These are phyloP conservation scores for Nematostella vectensis DNA, from an alignment of 92 coral and sea anemone genomes.

Conservation along the genomic window DNA sequence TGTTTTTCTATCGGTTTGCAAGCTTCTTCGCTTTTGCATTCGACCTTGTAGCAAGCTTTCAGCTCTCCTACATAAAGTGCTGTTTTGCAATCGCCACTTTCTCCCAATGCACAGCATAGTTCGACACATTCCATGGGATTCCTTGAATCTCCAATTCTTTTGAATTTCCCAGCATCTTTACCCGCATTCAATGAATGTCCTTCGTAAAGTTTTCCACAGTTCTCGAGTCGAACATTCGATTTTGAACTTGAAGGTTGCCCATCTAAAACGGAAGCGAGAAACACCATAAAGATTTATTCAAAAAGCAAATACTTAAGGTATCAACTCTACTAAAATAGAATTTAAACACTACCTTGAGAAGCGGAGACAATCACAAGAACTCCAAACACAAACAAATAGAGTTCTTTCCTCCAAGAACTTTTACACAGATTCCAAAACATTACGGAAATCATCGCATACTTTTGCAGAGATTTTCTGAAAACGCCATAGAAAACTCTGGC, in stretches of 20 bases:
- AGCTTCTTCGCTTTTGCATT: slow-evolving; percentile 55
- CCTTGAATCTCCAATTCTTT: slow-evolving; percentile 31
- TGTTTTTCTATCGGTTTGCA: slow-evolving; percentile 46
- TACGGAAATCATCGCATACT: slow-evolving; percentile 7
- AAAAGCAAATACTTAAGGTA: not conserved
- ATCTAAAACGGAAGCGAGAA: slow-evolving; percentile 13
- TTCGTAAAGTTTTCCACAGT: slow-evolving; percentile 34
- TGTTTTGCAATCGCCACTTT: slow-evolving; percentile 9
- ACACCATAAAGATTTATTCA: not conserved
- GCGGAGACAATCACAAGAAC: slow-evolving; percentile 3
- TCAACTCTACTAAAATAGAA: slow-evolving; percentile 6
- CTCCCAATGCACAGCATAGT: slow-evolving; percentile 67
- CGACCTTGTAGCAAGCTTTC: slow-evolving; percentile 65
- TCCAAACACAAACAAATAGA: slow-evolving; percentile 10
- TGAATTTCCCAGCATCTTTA: slow-evolving; percentile 69
- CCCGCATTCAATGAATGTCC: slow-evolving; percentile 67
- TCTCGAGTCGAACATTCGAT: not conserved
- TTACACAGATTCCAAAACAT: slow-evolving; percentile 44
- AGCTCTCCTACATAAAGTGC: slow-evolving; percentile 27
- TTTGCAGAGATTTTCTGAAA: not conserved
- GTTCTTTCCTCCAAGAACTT: slow-evolving; percentile 35
- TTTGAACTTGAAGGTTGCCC: slow-evolving; percentile 21
- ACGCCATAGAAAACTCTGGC: slow-evolving; percentile 3
- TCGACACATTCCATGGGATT: slow-evolving; percentile 56
- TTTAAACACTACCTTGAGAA: slow-evolving; percentile 15